Evolutionary conservation across 2,113 vertebrate genomes (phyloP).

Genomic region (Clarias macrocephalus): DNA sequence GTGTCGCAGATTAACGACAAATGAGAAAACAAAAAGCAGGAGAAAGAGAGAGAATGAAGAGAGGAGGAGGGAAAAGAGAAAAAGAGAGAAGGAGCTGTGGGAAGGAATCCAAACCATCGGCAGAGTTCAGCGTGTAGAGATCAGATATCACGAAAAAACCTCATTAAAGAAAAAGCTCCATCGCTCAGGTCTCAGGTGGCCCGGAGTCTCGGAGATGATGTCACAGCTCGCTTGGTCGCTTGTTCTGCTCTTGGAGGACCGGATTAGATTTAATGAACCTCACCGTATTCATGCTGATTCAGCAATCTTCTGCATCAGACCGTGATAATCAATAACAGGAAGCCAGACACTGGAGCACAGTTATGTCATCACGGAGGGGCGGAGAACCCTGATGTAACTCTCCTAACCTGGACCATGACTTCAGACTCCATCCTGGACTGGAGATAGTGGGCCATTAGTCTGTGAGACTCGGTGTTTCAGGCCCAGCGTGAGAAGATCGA

Average conservation of each 20-base stretch:
- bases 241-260: not conserved
- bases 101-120: not conserved
- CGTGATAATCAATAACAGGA: not conserved
- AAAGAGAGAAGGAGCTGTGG: too few species aligned
- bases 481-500: too few species aligned
- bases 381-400: not conserved
- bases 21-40: not conserved
- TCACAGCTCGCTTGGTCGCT: not conserved
- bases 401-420: not conserved
- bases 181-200: not conserved
- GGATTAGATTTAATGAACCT: not conserved
- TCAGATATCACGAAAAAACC: not conserved
- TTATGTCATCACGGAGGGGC: not conserved
- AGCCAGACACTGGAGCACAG: not conserved
- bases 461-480: not conserved
- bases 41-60: not conserved
- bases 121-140: not conserved
- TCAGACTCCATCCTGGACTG: not conserved
- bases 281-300: not conserved
- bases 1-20: not conserved
- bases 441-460: not conserved
- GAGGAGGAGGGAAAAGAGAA: not conserved
- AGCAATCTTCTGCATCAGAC: not conserved
- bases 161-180: not conserved
- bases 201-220: not conserved